phyloP scores from a whole-genome alignment of 2,888 invertebrate genomes.

The Drosophila yooni region DNA sequence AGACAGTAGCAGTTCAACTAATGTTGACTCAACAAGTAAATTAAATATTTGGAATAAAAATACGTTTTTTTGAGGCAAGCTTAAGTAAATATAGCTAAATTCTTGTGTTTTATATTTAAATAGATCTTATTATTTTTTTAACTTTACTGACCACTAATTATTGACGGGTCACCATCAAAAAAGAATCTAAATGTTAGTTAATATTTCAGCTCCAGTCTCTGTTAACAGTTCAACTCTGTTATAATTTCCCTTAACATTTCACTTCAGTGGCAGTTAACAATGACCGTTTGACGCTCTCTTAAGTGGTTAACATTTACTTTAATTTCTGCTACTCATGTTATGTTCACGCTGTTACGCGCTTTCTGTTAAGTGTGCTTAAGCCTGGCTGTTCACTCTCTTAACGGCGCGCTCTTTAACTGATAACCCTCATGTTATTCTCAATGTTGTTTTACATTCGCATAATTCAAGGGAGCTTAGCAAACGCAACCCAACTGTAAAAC shows the following conservation, averaged over 20 bases:
- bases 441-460: slow-evolving; percentile 9
- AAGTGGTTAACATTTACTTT: not conserved
- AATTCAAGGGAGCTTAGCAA: slow-evolving; percentile 27
- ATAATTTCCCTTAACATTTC: not conserved
- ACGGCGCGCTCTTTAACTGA: slow-evolving; percentile 30
- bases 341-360: not conserved
- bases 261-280: not conserved
- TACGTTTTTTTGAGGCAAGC: not conserved
- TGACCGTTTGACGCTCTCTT: slow-evolving; percentile 34
- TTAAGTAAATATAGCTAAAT: not conserved
- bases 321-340: not conserved
- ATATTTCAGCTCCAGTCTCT: not conserved
- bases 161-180: not conserved
- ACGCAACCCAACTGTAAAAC: slow-evolving; percentile 14
- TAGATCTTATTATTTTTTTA: not conserved
- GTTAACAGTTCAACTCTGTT: not conserved
- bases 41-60: not conserved
- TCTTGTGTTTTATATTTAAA: not conserved
- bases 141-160: not conserved
- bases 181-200: not conserved
- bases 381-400: not conserved
- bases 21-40: slow-evolving; percentile 41
- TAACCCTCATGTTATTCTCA: not conserved
- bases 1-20: slow-evolving; percentile 1
- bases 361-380: slow-evolving; percentile 5